These are phyloP conservation scores for Babyrousa celebensis DNA, from an alignment of 2,797 vertebrate species.

Conservation along the genomic window DNA sequence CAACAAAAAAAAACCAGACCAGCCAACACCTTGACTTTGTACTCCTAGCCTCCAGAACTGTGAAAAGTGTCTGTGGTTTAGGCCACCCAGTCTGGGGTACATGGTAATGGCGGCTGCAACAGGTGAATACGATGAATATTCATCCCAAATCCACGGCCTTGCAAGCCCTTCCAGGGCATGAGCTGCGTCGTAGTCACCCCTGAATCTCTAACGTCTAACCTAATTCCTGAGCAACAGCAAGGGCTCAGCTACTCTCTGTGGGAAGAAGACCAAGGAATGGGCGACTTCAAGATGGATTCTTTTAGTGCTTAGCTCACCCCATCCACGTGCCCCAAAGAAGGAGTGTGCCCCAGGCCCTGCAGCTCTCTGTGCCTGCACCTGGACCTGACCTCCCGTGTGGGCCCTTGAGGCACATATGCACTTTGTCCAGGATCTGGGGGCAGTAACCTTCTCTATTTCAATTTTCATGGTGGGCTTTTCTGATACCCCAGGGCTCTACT, in stretches of 20 bases:
- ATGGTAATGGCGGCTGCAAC: neutral
- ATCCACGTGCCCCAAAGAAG: neutral
- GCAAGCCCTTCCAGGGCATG: neutral
- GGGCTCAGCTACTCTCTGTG: no score
- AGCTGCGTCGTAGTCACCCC: neutral
- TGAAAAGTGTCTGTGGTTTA: neutral
- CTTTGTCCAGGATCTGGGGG: neutral
- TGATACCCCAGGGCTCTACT: neutral
- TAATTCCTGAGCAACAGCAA: neutral
- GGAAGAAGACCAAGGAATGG: neutral
- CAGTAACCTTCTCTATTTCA: neutral
- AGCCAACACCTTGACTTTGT: neutral
- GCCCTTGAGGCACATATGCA: rapidly evolving
- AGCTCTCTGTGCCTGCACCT: neutral
- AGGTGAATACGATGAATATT: neutral
- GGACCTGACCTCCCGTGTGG: neutral
- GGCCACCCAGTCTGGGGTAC: neutral
- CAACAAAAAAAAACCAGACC: neutral
- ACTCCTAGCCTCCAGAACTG: neutral
- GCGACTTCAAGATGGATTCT: neutral
- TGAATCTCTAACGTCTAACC: neutral
- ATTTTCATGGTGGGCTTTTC: neutral
- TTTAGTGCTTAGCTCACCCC: neutral
- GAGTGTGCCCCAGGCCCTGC: neutral
- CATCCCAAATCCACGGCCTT: neutral